Conservation (phyloP, 1,140 invertebrate species). For the Megalonaias nervosa region DNA sequence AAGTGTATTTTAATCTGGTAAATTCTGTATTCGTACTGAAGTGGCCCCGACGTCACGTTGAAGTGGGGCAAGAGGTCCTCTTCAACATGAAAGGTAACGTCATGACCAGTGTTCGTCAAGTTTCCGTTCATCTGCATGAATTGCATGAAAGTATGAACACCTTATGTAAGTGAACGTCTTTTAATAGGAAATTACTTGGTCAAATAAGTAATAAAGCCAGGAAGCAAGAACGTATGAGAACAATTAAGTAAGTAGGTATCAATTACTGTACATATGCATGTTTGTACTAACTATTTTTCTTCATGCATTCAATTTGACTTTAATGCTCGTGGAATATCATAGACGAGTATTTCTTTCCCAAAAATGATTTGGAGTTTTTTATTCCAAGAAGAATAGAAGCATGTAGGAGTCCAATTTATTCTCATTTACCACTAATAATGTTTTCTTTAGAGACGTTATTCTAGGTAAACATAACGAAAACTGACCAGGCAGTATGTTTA, state of each 20-base stretch:
- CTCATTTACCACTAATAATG: too few species aligned
- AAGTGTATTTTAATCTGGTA: slow-evolving; percentile 84
- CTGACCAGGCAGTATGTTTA: too few species aligned
- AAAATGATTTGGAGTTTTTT: too few species aligned
- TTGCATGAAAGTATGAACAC: background rate
- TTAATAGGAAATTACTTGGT: background rate
- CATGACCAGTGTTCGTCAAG: slow-evolving; percentile 54
- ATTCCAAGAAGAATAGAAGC: too few species aligned
- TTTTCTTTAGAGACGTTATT: too few species aligned
- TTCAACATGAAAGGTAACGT: slow-evolving; percentile 48
- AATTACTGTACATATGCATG: background rate
- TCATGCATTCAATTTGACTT: background rate
- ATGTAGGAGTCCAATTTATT: too few species aligned
- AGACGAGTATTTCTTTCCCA: too few species aligned
- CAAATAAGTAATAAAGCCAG: background rate
- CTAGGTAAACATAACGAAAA: too few species aligned
- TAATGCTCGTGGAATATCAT: too few species aligned
- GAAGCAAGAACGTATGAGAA: background rate
- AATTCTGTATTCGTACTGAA: slow-evolving; percentile 57
- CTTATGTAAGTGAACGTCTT: background rate
- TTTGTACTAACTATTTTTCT: background rate
- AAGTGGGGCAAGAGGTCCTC: slow-evolving; percentile 31
- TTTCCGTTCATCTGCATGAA: slow-evolving; percentile 46
- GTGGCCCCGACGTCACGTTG: slow-evolving; percentile 58
- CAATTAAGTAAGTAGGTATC: background rate